Base-by-base conservation (phyloP, 1,140 invertebrate species). In the Chironomus tepperi region DNA sequence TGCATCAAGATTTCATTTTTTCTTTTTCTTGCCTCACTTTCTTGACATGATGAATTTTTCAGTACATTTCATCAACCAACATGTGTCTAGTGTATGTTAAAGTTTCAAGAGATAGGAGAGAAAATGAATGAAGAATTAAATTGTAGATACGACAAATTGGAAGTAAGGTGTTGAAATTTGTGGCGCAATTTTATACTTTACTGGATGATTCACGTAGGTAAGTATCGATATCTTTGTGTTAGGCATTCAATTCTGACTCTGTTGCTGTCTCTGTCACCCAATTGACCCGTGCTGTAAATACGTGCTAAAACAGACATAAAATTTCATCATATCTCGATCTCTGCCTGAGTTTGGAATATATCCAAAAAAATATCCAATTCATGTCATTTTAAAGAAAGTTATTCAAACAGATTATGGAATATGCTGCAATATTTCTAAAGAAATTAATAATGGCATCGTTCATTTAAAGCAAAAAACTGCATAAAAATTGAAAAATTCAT, bases 391-490 rank as follows among this genome's bases (percentile, higher is more conserved):
- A 57, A 57, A 12, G 15, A 15, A 10, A 47, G 47, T n/a, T 12
- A 57, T n/a, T 57, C n/a, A 12, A 57, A n/a, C 12, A n/a, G 47
- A 3, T 57, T 57, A 57, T 57, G 47, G n/a, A 57, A 57, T 57
- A 57, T 57, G 47, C 12, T 57, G 47, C 12, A 57, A 57, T 12
- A 57, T 57, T 12, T 12, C 12, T 57, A n/a, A n/a, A 57, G 47
- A n/a, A 57, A 57, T 57, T 57, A 57, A 57, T 57, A 57, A 57
- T 12, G n/a, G 47, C 47, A 57, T 57, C 47, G 15, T 57, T n/a
- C n/a, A 57, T 12, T 57, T 57, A n/a, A 57, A 57, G 47, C 15
- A 57, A n/a, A 34, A 57, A 57, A 57, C n/a, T 57, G 47, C 47
- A 57, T 5, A 57, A 57, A n/a, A 57, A 57, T 57, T 12, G 0